Percentiles rank a stretch among this genome's conserved stretches.
Evolutionary conservation across 2,888 invertebrate species (phyloP).

Genomic region (Oscheius sp.): DNA sequence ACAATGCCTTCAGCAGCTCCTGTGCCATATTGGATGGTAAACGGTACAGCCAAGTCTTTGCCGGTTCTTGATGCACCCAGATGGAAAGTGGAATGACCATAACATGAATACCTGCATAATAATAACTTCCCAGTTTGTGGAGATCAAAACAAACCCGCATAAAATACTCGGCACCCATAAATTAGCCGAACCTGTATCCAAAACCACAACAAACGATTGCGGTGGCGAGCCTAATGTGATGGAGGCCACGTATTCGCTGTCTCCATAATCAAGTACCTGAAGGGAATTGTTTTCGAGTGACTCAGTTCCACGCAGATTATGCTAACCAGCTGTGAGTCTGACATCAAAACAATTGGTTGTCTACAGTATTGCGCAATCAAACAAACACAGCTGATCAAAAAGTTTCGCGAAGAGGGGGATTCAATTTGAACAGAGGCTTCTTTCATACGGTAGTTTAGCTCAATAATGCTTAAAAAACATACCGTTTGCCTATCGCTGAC

Average conservation of each 20-base stretch:
- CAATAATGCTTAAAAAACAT: not conserved
- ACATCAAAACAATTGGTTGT: not conserved
- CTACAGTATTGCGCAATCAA: too few species aligned
- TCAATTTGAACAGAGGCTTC: too few species aligned
- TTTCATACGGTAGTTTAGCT: not conserved
- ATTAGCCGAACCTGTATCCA: conserved; percentile 55
- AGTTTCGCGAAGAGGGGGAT: too few species aligned
- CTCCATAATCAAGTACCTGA: conserved; percentile 44
- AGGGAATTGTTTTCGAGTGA: too few species aligned
- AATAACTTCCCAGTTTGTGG: not conserved
- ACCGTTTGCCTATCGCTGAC: conserved; percentile 8
- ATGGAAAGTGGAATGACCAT: conserved; percentile 10
- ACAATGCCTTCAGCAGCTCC: conserved; percentile 50
- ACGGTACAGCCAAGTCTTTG: not conserved
- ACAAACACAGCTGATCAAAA: not conserved
- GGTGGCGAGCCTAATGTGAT: conserved; percentile 75
- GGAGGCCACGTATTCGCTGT: conserved; percentile 72
- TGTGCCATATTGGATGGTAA: conserved; percentile 38
- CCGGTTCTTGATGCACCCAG: conserved; percentile 1
- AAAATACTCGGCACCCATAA: conserved; percentile 53
- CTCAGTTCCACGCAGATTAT: not conserved
- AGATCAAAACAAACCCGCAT: conserved; percentile 2
- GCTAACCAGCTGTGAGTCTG: not conserved
- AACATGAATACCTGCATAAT: not conserved
- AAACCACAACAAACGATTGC: conserved; percentile 50